These are phyloP conservation scores for Sebastes wilsoni DNA, from an alignment of 2,797 vertebrate genomes.

Conservation along the genomic window DNA sequence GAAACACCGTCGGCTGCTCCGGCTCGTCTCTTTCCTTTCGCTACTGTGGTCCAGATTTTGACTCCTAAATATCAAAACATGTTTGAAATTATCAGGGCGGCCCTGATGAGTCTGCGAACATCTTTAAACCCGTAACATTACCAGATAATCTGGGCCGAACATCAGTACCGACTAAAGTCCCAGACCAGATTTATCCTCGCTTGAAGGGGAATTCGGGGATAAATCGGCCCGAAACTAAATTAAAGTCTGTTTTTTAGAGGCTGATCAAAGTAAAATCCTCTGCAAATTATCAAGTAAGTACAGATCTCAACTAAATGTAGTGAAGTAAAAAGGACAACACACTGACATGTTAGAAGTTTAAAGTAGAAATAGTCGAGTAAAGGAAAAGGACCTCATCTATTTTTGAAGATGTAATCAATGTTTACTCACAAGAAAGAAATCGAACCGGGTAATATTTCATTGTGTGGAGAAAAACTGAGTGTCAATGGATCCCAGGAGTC, in stretches of 20 bases:
- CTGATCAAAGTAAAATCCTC: neutral
- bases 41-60: no score
- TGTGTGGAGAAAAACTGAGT: neutral
- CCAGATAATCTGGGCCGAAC: no score
- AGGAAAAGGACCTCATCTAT: neutral
- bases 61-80: no score
- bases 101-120: no score
- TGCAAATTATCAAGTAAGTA: neutral
- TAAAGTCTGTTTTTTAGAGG: neutral
- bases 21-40: no score
- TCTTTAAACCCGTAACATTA: no score
- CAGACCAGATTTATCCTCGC: no score
- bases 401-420: neutral
- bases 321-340: neutral
- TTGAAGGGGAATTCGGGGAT: no score
- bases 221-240: neutral
- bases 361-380: neutral
- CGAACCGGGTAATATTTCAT: neutral
- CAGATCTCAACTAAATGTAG: neutral
- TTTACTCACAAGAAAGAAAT: neutral
- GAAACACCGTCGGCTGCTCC: no score
- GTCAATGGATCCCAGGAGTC: conserved; percentile 10
- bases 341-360: no score
- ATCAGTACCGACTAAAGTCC: no score
- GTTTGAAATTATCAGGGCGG: no score